phyloP scores from a whole-genome alignment of 2,888 invertebrate species.

The Agonopterix heracliana region DNA sequence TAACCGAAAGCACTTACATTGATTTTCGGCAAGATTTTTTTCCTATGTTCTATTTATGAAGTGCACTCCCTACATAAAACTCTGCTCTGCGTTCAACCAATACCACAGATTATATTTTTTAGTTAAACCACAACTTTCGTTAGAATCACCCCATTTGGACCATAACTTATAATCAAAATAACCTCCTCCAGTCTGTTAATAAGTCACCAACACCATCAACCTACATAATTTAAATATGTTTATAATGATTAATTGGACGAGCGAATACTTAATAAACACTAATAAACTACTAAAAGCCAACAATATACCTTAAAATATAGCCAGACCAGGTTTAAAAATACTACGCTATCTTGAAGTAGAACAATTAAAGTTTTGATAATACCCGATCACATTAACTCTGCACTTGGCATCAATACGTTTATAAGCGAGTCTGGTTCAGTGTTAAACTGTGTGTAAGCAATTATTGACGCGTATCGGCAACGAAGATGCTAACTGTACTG shows the following conservation, averaged over 20 bases:
- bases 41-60: no score
- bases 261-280: constrained; percentile 23
- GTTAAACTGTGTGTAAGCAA: no score
- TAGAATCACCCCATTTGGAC: constrained; percentile 8
- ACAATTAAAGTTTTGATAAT: neutral
- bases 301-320: constrained; percentile 22
- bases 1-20: no score
- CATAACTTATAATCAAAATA: constrained; percentile 4
- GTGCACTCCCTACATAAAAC: no score
- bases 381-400: no score
- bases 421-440: no score
- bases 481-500: no score
- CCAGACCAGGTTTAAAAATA: neutral
- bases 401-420: no score
- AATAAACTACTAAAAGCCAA: constrained; percentile 42
- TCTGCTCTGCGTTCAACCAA: no score
- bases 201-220: constrained; percentile 15
- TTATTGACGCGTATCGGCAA: no score
- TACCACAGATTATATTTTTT: no score
- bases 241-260: constrained; percentile 19
- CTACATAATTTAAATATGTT: constrained; percentile 17
- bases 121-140: neutral
- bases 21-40: no score
- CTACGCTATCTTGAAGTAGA: neutral
- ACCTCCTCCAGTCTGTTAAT: neutral